Percentiles rank a stretch among this genome's conserved stretches.
Evolutionary conservation across 2,113 vertebrate species (phyloP).

Genomic region (Podarcis raffonei): DNA sequence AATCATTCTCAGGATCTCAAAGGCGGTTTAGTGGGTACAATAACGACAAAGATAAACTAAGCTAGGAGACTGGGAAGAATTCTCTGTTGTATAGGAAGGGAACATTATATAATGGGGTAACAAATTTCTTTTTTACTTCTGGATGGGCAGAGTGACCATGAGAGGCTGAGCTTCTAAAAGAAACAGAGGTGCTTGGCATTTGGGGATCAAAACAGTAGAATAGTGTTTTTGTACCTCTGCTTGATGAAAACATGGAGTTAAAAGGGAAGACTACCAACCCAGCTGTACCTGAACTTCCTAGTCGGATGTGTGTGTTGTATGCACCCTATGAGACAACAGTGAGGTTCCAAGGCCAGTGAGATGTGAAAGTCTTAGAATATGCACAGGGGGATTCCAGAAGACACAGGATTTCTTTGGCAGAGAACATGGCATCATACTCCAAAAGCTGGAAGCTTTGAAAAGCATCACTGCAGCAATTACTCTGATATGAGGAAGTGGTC

Average conservation of each 20-base stretch:
- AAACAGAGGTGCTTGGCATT: neutral
- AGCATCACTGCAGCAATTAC: neutral
- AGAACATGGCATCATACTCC: neutral
- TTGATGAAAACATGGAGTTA: neutral
- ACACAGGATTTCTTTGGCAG: neutral
- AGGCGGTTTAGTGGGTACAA: neutral
- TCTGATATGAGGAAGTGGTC: neutral
- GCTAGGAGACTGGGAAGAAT: neutral
- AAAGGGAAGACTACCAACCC: neutral
- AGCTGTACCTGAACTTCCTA: neutral
- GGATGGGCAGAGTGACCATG: no score
- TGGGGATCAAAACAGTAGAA: neutral
- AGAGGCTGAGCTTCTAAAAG: neutral
- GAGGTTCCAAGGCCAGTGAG: neutral
- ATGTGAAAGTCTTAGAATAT: neutral
- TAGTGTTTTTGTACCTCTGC: neutral
- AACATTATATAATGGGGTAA: neutral
- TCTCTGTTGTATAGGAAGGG: no score
- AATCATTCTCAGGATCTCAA: neutral
- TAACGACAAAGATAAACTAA: neutral
- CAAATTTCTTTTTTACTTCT: neutral
- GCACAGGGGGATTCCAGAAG: neutral
- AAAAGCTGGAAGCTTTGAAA: neutral
- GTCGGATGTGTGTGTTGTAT: neutral
- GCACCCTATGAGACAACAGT: neutral